Percentiles rank a stretch among this genome's conserved stretches.
Evolutionary conservation across 2,888 invertebrate species (phyloP).

Genomic region (Trachelus troglodyta): DNA sequence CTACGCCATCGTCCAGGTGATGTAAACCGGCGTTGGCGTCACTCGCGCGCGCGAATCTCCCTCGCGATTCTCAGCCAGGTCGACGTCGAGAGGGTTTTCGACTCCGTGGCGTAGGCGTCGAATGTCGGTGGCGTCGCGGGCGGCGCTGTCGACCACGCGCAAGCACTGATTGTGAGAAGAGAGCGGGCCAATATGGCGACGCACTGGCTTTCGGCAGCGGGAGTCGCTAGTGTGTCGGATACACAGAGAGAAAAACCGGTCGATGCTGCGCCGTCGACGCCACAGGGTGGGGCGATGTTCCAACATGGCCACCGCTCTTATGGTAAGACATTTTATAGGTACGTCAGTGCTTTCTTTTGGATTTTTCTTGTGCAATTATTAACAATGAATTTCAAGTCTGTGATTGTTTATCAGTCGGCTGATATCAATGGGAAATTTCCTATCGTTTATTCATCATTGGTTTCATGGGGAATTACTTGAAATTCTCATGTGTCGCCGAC

Average conservation of each 20-base stretch:
- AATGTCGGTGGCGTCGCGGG: constrained; percentile 23
- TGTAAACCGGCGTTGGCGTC: constrained; percentile 12
- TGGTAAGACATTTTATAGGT: constrained; percentile 21
- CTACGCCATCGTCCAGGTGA: background rate
- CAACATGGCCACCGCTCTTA: constrained; percentile 44
- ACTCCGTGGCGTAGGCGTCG: constrained; percentile 8
- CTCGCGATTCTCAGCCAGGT: background rate
- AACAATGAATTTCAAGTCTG: background rate
- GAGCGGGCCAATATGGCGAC: constrained; percentile 50
- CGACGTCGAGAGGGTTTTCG: constrained; percentile 2
- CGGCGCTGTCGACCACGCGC: constrained; percentile 41
- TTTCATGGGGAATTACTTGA: background rate
- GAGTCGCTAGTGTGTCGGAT: constrained; percentile 1
- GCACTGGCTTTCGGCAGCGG: background rate
- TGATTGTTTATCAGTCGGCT: background rate
- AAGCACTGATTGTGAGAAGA: constrained; percentile 31
- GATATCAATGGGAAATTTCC: background rate
- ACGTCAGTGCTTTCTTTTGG: background rate
- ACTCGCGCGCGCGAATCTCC: constrained; percentile 8
- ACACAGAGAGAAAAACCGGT: constrained; percentile 44
- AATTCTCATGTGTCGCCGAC: background rate
- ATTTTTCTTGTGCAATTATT: background rate
- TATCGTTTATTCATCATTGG: background rate
- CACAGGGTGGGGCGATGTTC: constrained; percentile 25
- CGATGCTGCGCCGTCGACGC: constrained; percentile 41